Evolutionary conservation across 1,140 invertebrate genomes (phyloP).

Genomic region (Yoshiicerus persimilis): DNA sequence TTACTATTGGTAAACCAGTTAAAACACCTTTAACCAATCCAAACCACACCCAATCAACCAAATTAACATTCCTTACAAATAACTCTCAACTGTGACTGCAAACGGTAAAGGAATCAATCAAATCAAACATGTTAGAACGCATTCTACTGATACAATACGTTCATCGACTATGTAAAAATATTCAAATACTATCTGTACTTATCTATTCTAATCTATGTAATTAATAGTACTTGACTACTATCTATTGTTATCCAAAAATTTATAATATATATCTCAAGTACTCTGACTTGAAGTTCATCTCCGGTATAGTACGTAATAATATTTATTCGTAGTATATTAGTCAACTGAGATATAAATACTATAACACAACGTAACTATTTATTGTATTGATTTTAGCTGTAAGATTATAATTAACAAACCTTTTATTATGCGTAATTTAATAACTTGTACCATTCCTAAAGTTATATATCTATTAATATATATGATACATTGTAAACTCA

Average conservation of each 20-base stretch:
- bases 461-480: too few species aligned
- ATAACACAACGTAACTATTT: not conserved
- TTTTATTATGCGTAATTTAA: too few species aligned
- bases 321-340: not conserved
- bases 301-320: not conserved
- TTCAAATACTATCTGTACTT: not conserved
- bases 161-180: not conserved
- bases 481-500: not conserved
- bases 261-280: not conserved
- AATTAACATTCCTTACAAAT: not conserved
- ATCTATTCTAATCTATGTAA: not conserved
- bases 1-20: not conserved
- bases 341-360: not conserved
- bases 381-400: not conserved
- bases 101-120: not conserved
- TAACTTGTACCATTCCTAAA: not conserved
- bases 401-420: not conserved
- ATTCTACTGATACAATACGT: not conserved
- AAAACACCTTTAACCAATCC: not conserved
- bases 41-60: not conserved
- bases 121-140: not conserved
- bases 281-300: not conserved
- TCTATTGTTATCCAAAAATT: not conserved
- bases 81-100: conserved; percentile 13
- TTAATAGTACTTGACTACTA: not conserved